Base-by-base conservation (phyloP, 2,113 vertebrate genomes). In the Corvus cornix region DNA sequence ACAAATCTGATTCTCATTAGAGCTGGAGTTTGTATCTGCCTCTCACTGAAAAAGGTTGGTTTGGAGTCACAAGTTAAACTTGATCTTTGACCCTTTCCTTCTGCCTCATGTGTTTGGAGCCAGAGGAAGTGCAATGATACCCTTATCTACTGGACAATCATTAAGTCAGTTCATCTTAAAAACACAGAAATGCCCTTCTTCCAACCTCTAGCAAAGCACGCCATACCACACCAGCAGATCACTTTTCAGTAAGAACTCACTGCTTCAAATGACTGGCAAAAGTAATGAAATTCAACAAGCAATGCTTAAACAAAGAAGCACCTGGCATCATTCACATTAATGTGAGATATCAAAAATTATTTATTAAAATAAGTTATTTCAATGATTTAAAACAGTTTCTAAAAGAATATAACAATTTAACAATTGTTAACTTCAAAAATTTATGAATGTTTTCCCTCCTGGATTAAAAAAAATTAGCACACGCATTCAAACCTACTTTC, bases 361-460 rank as follows among this genome's bases (percentile, higher is more conserved):
- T 95, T 93, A 95, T 96, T 96, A 89, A 94, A 96, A 97, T 96
- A 97, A 96, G 85, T 96, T 96, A 97, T 73, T 93, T 76, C 74
- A 94, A 72, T 37, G n/a, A 70, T 92, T 95, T 91, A 27, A 87
- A 92, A 92, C 72, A 44, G 33, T 60, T 82, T 84, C 30, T 31
- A 0, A 37, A 67, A 84, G 79, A 96, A 88, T 69, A 51, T 18
- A 77, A 81, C 52, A 76, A 75, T 75, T 84, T 31, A 78, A 89
- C 49, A 88, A 48, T 56, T 74, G 22, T 80, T 93, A 72, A 49
- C 66, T 77, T 93, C 19, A 67, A 73, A 86, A 72, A 79, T 28
- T 6, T 63, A 43, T 63, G 69, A 35, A 66, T 63, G 33, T 26
- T 94, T 93, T 89, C 59, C 46, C 30, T 80, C 55, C 26, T n/a